Evolutionary conservation across 1,140 invertebrate genomes (phyloP), one percentile per base, ranked within the genome.

Genomic region (Nymphalis io): DNA sequence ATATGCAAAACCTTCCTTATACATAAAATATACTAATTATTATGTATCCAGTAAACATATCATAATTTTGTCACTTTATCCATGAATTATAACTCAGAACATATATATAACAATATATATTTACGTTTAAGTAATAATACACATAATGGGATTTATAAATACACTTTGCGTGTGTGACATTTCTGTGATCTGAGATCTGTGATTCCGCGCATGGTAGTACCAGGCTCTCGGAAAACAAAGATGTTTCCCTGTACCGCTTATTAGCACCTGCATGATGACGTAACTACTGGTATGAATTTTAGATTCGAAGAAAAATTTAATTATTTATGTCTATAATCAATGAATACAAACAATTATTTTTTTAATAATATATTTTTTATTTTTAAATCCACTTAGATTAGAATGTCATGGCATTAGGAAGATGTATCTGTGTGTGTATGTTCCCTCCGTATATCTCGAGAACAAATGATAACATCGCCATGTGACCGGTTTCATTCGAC

Each of bases 151-250:
- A 20, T 3, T 48, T 16, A 5, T 16, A 48, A 48, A 5, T 6
- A 16, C 1, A 16, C 44, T 59, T 38, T 10, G 13, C 40, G 13
- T 27, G 21, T 48, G 16, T 27, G 42, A 23, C 60, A 27, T 27
- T 27, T 55, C 21, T n/a, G 13, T 23, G 13, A 15, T 55, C 10
- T 61, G 0, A 23, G 42, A 48, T 61, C 42, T n/a, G 2, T 61
- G 21, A 59, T 20, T 51, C 66, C 46, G 68, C 70, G 68, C 70
- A 70, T 64, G 75, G 69, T 57, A 57, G 62, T 68, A 58, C 67
- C 69, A 72, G 70, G 67, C 72, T 60, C 33, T 68, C 12, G 42
- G 27, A 57, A 59, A 67, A 60, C 62, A 63, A 55, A 55, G 51
- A 59, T 66, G 67, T 75, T 72, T 66, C 55, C 57, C 21, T 48